A percentile compares a stretch with the other conserved stretches of the same genome.
phyloP scores from a whole-genome alignment of 2,888 invertebrate genomes.

The Falcaria lacertinaria region DNA sequence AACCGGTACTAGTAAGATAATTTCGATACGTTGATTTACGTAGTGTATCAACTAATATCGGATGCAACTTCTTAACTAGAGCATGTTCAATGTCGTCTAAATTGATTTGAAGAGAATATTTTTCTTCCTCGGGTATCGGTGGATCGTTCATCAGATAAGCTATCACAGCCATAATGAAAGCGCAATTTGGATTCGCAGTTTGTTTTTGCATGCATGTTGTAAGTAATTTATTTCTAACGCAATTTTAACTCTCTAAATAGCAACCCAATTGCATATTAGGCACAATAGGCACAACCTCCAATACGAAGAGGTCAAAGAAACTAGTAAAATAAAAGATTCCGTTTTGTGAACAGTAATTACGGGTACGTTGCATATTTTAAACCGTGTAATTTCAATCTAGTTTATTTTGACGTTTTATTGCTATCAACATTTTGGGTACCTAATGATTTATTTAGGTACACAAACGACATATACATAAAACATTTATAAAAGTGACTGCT shows the following conservation, averaged over 20 bases:
- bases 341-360: background rate
- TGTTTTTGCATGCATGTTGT: background rate
- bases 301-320: constrained; percentile 1
- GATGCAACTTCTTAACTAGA: background rate
- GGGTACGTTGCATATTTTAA: background rate
- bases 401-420: background rate
- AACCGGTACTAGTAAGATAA: background rate
- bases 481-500: too few species aligned
- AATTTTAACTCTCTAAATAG: background rate
- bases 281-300: background rate
- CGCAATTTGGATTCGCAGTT: background rate
- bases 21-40: too few species aligned
- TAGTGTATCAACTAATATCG: background rate
- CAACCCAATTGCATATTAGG: background rate
- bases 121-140: too few species aligned
- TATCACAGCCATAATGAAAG: background rate
- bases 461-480: too few species aligned
- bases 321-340: background rate
- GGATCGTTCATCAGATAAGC: too few species aligned
- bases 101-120: background rate
- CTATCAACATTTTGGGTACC: background rate
- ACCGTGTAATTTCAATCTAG: background rate
- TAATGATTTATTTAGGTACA: too few species aligned
- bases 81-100: background rate
- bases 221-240: background rate